Evolutionary conservation across 2,888 invertebrate species (phyloP).

Genomic region (Molorchus minor): DNA sequence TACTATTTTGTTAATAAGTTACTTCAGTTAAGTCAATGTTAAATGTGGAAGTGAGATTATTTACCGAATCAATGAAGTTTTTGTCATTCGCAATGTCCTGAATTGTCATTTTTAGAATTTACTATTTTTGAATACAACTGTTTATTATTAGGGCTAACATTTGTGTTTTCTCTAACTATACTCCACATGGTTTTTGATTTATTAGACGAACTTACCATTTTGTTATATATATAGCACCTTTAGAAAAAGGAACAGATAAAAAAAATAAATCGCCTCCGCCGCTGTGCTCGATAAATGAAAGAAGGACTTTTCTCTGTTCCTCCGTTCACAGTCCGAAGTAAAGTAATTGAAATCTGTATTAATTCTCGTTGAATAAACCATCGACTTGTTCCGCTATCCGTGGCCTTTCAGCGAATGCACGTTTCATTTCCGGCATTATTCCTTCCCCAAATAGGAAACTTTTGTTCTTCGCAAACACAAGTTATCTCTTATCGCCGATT

Average conservation of each 20-base stretch:
- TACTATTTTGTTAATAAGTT: background rate
- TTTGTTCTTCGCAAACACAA: constrained; percentile 27
- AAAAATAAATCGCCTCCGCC: constrained; percentile 1
- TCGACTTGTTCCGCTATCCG: constrained; percentile 46
- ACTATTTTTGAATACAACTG: too few species aligned
- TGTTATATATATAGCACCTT: background rate
- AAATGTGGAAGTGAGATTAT: background rate
- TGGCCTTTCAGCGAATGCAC: constrained; percentile 52
- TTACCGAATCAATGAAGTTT: background rate
- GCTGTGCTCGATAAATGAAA: constrained; percentile 6
- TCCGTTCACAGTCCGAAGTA: constrained; percentile 33
- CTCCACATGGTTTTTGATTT: too few species aligned
- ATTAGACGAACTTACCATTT: too few species aligned
- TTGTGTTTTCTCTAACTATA: too few species aligned
- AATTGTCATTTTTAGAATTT: too few species aligned
- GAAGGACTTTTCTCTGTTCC: constrained; percentile 22
- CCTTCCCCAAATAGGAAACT: constrained; percentile 19
- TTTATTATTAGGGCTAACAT: too few species aligned
- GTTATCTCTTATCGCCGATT: constrained; percentile 22
- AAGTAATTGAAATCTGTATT: constrained; percentile 50
- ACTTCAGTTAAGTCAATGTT: background rate
- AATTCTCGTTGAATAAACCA: constrained; percentile 59
- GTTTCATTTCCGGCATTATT: constrained; percentile 40
- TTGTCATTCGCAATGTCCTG: background rate
- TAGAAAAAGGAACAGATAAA: background rate